phyloP scores from a whole-genome alignment of 2,888 invertebrate species.

The Stenolophus ochropezus region DNA sequence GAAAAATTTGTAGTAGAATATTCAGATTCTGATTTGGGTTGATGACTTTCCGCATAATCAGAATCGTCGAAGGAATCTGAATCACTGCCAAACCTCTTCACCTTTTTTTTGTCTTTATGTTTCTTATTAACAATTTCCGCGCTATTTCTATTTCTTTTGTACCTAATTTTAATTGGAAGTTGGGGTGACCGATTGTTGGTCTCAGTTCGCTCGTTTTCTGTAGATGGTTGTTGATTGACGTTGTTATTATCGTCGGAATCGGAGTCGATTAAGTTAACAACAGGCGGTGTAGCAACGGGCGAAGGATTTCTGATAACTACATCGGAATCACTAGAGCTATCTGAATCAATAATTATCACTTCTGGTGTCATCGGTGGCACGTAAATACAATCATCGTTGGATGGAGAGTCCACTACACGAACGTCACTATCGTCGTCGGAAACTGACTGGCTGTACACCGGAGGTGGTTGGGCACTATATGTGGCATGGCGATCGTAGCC shows the following conservation, averaged over 20 bases:
- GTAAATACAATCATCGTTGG: slow-evolving; percentile 55
- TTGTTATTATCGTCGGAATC: slow-evolving; percentile 62
- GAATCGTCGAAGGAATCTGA: slow-evolving; percentile 9
- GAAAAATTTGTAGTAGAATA: slow-evolving; percentile 54
- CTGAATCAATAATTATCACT: slow-evolving; percentile 67
- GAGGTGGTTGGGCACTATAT: slow-evolving; percentile 73
- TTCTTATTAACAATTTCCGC: slow-evolving; percentile 54
- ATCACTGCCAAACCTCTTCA: neutral
- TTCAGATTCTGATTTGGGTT: slow-evolving; percentile 50
- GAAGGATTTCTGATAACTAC: slow-evolving; percentile 67
- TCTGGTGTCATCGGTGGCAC: slow-evolving; percentile 44
- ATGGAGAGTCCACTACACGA: slow-evolving; percentile 67
- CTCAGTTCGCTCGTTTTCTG: slow-evolving; percentile 1
- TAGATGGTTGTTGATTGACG: neutral
- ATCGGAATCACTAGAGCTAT: slow-evolving; percentile 67
- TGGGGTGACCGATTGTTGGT: slow-evolving; percentile 21
- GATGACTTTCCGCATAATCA: slow-evolving; percentile 25
- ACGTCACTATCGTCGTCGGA: slow-evolving; percentile 71
- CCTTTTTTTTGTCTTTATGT: slow-evolving; percentile 18
- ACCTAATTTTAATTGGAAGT: slow-evolving; percentile 64
- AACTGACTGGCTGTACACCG: slow-evolving; percentile 64
- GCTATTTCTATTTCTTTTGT: slow-evolving; percentile 65
- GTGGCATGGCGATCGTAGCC: slow-evolving; percentile 86
- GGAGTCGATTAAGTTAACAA: slow-evolving; percentile 64
- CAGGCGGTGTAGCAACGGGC: slow-evolving; percentile 64